These are phyloP conservation scores for Bombyx mandarina DNA, from an alignment of 1,140 invertebrate species.

Conservation along the genomic window DNA sequence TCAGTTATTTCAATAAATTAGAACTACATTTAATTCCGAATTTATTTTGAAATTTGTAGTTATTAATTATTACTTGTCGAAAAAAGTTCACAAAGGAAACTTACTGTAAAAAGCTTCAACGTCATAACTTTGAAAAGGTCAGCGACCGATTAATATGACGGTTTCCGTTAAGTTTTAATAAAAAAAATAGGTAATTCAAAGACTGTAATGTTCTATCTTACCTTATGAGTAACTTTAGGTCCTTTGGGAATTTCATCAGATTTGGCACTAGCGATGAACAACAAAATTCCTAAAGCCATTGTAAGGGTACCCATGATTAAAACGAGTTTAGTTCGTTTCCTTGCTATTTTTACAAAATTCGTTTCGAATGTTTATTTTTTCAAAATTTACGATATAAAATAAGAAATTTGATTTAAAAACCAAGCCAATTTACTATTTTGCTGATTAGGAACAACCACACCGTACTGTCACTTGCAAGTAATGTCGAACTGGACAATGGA, in stretches of 20 bases:
- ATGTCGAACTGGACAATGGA: too few relatives aligned
- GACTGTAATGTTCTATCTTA: conserved; percentile 13
- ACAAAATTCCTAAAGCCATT: conserved; percentile 39
- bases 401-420: not conserved
- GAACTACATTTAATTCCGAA: too few relatives aligned
- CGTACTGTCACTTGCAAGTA: not conserved
- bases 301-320: conserved; percentile 51
- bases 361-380: too few relatives aligned
- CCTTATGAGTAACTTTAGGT: conserved; percentile 62
- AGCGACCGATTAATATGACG: conserved; percentile 28
- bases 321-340: conserved; percentile 46
- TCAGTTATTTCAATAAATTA: too few relatives aligned
- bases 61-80: too few relatives aligned
- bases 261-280: conserved; percentile 37
- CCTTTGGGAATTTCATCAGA: conserved; percentile 54
- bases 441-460: conserved; percentile 4
- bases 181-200: too few relatives aligned
- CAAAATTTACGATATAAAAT: not conserved
- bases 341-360: conserved; percentile 39
- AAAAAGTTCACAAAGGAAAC: too few relatives aligned
- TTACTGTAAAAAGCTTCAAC: conserved; percentile 27
- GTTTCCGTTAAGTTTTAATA: conserved; percentile 1
- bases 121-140: conserved; percentile 39
- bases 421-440: too few relatives aligned
- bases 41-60: too few relatives aligned